A percentile compares a stretch with the other conserved stretches of the same genome.
phyloP scores from a whole-genome alignment of 2,888 invertebrate species.

The Trisateles emortualis region DNA sequence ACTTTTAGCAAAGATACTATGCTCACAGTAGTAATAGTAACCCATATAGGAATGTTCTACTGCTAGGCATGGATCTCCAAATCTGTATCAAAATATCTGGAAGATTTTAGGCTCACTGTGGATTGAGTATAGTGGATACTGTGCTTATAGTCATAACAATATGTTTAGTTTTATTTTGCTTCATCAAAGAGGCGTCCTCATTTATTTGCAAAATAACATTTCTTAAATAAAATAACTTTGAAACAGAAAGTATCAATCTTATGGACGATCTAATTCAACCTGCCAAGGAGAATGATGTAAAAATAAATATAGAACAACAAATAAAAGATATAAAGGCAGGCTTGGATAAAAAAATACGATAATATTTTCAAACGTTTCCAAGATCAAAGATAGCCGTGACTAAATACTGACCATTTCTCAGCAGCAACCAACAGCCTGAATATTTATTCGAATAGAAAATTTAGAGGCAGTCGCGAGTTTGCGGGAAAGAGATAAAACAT shows the following conservation, averaged over 20 bases:
- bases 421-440: conserved; percentile 24
- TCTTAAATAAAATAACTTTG: neutral
- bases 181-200: neutral
- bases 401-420: conserved; percentile 44
- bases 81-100: too few species aligned
- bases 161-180: neutral
- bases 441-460: conserved; percentile 40
- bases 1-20: too few species aligned
- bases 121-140: too few species aligned
- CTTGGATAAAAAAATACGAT: conserved; percentile 22
- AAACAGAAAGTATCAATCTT: neutral
- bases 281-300: neutral
- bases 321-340: conserved; percentile 2
- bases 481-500: conserved; percentile 19
- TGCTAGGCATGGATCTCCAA: too few species aligned
- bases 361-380: conserved; percentile 30
- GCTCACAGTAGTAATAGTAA: too few species aligned
- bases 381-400: conserved; percentile 42
- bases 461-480: conserved; percentile 28
- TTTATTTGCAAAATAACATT: neutral
- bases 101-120: too few species aligned
- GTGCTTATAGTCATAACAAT: too few species aligned
- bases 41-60: too few species aligned
- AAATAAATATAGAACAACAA: neutral
- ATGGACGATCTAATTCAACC: neutral